phyloP scores from a whole-genome alignment of 1,140 invertebrate species.

The Uloborus diversus region DNA sequence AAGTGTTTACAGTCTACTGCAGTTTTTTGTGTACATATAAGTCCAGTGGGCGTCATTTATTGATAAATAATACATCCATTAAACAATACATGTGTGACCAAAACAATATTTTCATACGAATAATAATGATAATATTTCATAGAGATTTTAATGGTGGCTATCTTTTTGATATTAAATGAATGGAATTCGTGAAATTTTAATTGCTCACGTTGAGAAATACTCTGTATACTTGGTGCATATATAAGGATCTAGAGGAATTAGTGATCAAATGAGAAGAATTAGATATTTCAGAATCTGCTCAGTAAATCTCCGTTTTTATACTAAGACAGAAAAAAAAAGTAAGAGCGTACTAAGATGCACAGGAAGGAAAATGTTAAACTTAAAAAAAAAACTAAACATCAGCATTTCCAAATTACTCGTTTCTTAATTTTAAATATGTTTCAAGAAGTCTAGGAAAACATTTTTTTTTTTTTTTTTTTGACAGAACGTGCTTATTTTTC shows the following conservation, averaged over 20 bases:
- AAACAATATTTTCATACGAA: too few relatives aligned
- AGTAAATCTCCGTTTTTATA: conserved; percentile 37
- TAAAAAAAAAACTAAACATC: not conserved
- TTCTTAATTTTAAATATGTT: too few relatives aligned
- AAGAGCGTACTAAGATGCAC: not conserved
- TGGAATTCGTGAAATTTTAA: conserved; percentile 25
- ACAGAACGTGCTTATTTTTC: too few relatives aligned
- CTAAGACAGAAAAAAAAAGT: not conserved
- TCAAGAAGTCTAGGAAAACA: too few relatives aligned
- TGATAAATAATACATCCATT: too few relatives aligned
- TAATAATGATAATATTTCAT: conserved; percentile 32
- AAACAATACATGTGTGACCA: too few relatives aligned
- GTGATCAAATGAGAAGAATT: conserved; percentile 27
- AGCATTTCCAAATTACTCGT: too few relatives aligned
- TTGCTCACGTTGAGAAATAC: conserved; percentile 25
- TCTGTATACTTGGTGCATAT: conserved; percentile 33
- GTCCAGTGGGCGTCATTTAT: too few relatives aligned
- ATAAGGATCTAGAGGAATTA: not conserved
- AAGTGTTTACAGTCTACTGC: too few relatives aligned
- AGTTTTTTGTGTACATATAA: too few relatives aligned
- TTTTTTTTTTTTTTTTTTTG: too few relatives aligned
- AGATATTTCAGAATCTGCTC: conserved; percentile 10
- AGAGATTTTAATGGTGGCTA: conserved; percentile 20
- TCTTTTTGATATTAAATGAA: conserved; percentile 34
- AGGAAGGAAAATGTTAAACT: not conserved